These are phyloP conservation scores for Cossypha dichroa DNA, from an alignment of 2,797 vertebrate species.

Conservation along the genomic window DNA sequence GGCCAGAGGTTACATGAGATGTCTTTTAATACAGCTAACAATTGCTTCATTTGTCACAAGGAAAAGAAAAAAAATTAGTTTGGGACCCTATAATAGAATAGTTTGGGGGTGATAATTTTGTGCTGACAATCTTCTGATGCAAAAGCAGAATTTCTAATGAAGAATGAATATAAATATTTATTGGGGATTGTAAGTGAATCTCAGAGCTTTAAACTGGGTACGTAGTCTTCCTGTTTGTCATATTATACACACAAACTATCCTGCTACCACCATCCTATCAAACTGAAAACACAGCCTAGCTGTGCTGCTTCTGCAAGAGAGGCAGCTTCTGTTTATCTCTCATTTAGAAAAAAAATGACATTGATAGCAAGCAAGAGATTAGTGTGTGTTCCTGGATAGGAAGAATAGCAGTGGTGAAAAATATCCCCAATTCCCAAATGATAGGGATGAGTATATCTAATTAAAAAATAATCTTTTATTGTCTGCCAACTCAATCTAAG, in stretches of 20 bases:
- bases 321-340: conserved; percentile 20
- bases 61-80: background rate
- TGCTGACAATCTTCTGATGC: background rate
- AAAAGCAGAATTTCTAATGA: conserved; percentile 8
- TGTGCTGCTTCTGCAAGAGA: background rate
- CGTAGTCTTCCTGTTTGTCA: background rate
- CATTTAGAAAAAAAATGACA: conserved; percentile 19
- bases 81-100: background rate
- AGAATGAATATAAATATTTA: background rate
- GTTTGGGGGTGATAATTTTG: background rate
- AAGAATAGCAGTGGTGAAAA: conserved; percentile 17
- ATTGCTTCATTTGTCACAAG: background rate
- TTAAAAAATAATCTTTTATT: conserved; percentile 75
- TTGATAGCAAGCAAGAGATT: conserved; percentile 37
- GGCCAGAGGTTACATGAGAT: background rate
- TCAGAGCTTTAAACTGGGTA: background rate
- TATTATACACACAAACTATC: background rate
- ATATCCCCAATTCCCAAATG: conserved; percentile 60
- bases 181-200: background rate
- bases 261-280: background rate
- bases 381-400: background rate
- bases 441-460: conserved; percentile 65
- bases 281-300: background rate
- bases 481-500: conserved; percentile 71
- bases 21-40: background rate